A percentile compares a stretch with the other conserved stretches of the same genome.
Conservation (phyloP, 1,140 invertebrate species). For the Leptopilina clavipes region DNA sequence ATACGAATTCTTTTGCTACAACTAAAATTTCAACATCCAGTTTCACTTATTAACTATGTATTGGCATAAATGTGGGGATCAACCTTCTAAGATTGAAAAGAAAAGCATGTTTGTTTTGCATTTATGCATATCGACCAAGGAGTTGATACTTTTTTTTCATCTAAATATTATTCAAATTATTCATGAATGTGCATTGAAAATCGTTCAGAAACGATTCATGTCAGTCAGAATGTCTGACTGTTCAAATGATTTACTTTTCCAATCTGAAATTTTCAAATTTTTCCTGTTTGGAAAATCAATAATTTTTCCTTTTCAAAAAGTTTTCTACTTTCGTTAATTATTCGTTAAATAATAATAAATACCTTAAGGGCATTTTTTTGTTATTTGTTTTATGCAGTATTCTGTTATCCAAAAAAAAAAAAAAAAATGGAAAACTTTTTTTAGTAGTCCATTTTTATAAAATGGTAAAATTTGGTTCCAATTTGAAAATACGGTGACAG, state of each 20-base stretch:
- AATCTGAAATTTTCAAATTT: neutral
- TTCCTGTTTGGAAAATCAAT: no score
- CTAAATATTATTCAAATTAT: slow-evolving; percentile 28
- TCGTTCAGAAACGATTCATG: neutral
- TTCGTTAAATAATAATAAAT: no score
- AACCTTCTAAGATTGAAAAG: slow-evolving; percentile 13
- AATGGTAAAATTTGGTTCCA: no score
- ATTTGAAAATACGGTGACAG: no score
- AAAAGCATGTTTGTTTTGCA: slow-evolving; percentile 26
- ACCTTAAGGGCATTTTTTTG: no score
- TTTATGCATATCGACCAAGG: slow-evolving; percentile 17
- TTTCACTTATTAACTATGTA: no score
- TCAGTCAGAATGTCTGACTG: neutral
- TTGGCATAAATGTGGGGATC: neutral
- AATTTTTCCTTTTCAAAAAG: no score
- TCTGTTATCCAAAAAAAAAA: no score
- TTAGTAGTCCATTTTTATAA: no score
- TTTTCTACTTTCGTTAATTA: no score
- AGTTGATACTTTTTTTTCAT: slow-evolving; percentile 2
- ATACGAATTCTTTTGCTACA: neutral
- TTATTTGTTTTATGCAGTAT: no score
- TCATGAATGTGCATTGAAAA: slow-evolving; percentile 24
- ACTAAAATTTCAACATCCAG: neutral
- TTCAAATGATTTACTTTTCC: neutral
- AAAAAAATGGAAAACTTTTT: no score